Conservation (phyloP, 2,888 invertebrate genomes). For the Rhamnusium bicolor region DNA sequence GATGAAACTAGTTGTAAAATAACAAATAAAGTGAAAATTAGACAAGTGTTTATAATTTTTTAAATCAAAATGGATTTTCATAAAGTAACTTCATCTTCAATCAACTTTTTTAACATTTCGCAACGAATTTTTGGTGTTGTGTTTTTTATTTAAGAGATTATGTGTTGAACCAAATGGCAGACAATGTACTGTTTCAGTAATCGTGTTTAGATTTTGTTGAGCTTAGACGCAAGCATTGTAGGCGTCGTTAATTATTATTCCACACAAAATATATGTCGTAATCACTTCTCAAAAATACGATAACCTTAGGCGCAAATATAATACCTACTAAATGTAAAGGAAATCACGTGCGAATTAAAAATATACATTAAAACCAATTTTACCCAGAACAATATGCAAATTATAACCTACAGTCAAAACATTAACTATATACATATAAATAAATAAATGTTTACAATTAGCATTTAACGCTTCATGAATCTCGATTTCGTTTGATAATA, state of each 20-base stretch:
- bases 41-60: no score
- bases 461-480: conserved; percentile 24
- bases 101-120: no score
- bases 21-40: no score
- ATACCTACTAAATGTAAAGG: not conserved
- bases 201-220: not conserved
- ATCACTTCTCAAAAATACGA: conserved; percentile 20
- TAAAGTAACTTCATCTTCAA: no score
- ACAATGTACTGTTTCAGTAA: no score
- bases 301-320: not conserved
- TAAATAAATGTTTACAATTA: conserved; percentile 22
- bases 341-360: conserved; percentile 16
- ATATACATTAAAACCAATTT: not conserved
- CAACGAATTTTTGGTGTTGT: no score
- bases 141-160: no score
- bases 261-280: not conserved
- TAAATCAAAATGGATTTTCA: no score
- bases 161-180: no score
- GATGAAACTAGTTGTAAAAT: no score
- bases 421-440: not conserved
- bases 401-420: conserved; percentile 13
- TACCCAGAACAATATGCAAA: not conserved
- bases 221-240: not conserved
- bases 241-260: conserved; percentile 9
- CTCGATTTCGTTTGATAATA: conserved; percentile 1